Evolutionary conservation across 2,888 invertebrate genomes (phyloP).

Genomic region (Anagyrus pseudococci): DNA sequence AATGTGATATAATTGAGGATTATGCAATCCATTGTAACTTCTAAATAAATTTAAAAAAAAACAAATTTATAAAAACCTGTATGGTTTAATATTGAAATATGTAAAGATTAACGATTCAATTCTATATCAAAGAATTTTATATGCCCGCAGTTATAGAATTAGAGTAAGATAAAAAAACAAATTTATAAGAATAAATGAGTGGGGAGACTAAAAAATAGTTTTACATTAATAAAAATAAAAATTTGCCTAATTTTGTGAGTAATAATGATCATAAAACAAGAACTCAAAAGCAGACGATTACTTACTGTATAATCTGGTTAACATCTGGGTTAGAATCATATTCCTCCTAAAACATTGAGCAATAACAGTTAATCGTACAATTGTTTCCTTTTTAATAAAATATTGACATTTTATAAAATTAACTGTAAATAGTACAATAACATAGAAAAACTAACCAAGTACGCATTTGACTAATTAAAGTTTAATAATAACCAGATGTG

Average conservation of each 20-base stretch:
- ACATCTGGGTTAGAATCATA: constrained; percentile 82
- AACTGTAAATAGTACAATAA: not conserved
- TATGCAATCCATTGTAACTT: not conserved
- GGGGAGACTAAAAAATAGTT: not conserved
- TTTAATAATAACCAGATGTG: not conserved
- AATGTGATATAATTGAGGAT: not conserved
- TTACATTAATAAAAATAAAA: not conserved
- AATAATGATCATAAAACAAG: not conserved
- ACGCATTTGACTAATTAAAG: not conserved
- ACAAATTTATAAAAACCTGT: not conserved
- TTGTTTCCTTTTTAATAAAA: not conserved
- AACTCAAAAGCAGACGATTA: constrained; percentile 47
- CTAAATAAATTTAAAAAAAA: constrained; percentile 4
- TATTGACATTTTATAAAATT: not conserved
- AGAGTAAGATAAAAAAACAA: not conserved
- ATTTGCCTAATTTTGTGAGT: not conserved
- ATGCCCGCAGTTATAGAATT: not conserved
- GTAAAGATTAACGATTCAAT: not conserved
- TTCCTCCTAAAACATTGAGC: constrained; percentile 70
- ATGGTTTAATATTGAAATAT: not conserved
- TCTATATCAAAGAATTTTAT: not conserved
- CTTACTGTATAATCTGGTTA: constrained; percentile 81
- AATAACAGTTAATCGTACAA: not conserved
- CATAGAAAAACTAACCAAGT: not conserved
- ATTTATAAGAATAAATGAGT: not conserved